Evolutionary conservation across 2,888 invertebrate genomes (phyloP).

Genomic region (Coenonympha arcania): DNA sequence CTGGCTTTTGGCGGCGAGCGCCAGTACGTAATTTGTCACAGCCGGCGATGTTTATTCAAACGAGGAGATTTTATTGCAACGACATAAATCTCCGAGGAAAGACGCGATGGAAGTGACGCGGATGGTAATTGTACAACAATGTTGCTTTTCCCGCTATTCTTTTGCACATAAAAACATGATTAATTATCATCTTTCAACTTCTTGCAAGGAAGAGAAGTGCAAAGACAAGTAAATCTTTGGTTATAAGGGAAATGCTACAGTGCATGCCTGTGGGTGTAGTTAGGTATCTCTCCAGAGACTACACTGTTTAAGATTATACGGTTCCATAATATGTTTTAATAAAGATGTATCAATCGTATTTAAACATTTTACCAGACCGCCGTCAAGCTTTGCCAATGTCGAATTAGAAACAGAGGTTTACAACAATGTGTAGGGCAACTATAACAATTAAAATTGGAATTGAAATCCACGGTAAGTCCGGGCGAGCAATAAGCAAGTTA

Average conservation of each 20-base stretch:
- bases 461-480: constrained; percentile 44
- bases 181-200: constrained; percentile 9
- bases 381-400: neutral
- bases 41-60: constrained; percentile 70
- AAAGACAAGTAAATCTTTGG: neutral
- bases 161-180: constrained; percentile 23
- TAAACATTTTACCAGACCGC: neutral
- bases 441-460: constrained; percentile 48
- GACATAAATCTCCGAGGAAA: constrained; percentile 61
- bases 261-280: neutral
- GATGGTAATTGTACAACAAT: constrained; percentile 55
- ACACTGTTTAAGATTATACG: too few relatives aligned
- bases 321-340: too few relatives aligned
- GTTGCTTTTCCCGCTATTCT: constrained; percentile 37
- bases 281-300: neutral
- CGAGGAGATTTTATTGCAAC: constrained; percentile 69
- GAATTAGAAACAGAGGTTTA: constrained; percentile 12
- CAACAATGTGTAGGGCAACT: neutral
- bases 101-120: constrained; percentile 59
- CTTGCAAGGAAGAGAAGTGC: neutral
- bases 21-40: constrained; percentile 67
- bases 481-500: constrained; percentile 46
- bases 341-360: neutral
- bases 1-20: constrained; percentile 58
- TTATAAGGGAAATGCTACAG: neutral